A percentile compares a stretch with the other conserved stretches of the same genome.
These are phyloP conservation scores for Microctenopoma steveboyesi DNA, from an alignment of 2,797 vertebrate genomes.

Conservation along the genomic window DNA sequence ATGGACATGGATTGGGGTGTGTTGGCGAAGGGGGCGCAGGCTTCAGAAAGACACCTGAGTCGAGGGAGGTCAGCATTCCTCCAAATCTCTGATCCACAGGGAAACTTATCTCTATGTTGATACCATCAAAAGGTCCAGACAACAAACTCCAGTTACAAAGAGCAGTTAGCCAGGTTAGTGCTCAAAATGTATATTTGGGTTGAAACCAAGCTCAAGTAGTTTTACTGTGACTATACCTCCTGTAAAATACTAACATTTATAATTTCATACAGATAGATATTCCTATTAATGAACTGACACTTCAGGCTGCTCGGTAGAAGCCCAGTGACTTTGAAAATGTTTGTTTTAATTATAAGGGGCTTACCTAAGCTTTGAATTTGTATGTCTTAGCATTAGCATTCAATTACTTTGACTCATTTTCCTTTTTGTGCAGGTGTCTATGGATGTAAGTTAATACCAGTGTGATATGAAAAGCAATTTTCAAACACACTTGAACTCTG, in stretches of 20 bases:
- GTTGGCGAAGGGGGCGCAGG: slow-evolving; percentile 42
- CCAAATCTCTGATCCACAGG: slow-evolving; percentile 67
- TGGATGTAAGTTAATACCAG: not conserved
- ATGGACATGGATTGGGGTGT: slow-evolving; percentile 69
- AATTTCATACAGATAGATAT: too few species aligned
- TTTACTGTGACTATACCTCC: not conserved
- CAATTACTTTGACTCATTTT: not conserved
- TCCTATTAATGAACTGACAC: too few species aligned
- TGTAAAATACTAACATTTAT: too few species aligned
- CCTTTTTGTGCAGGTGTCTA: not conserved
- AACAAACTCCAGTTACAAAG: slow-evolving; percentile 16
- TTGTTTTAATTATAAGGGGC: not conserved
- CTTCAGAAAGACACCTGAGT: slow-evolving; percentile 61
- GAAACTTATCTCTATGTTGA: slow-evolving; percentile 57
- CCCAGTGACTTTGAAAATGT: not conserved
- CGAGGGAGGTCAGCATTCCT: slow-evolving; percentile 67
- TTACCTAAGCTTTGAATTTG: not conserved
- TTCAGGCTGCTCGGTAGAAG: too few species aligned
- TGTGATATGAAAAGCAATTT: slow-evolving; percentile 7
- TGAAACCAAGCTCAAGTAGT: not conserved
- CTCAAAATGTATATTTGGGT: not conserved
- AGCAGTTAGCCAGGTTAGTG: slow-evolving; percentile 6
- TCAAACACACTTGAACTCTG: slow-evolving; percentile 24
- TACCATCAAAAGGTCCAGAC: slow-evolving; percentile 32
- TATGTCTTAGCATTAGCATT: not conserved